Conservation (phyloP, 2,888 invertebrate species). For the Cephus runcator region DNA sequence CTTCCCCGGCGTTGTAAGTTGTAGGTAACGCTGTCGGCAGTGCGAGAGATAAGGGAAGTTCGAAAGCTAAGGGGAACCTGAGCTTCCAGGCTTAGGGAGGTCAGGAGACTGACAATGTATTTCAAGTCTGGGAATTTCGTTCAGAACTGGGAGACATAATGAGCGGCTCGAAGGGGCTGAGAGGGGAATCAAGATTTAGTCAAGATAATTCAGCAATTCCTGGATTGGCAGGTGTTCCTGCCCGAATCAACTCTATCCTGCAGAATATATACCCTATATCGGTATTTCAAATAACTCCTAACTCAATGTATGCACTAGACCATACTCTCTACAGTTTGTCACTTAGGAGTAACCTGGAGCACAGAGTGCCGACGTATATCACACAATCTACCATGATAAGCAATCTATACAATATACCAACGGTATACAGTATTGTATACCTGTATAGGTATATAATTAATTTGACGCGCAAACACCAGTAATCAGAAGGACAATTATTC, state of each 20-base stretch:
- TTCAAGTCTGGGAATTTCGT: slow-evolving; percentile 15
- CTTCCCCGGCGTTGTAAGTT: slow-evolving; percentile 9
- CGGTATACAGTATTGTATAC: background rate
- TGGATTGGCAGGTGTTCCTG: background rate
- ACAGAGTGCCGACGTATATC: background rate
- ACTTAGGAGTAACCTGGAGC: slow-evolving; percentile 23
- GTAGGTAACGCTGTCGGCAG: background rate
- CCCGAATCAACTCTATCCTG: background rate
- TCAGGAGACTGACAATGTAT: slow-evolving; percentile 22
- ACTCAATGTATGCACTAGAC: slow-evolving; percentile 32
- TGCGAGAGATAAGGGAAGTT: slow-evolving; percentile 1
- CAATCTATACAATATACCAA: background rate
- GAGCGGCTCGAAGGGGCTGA: background rate
- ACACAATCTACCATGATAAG: background rate
- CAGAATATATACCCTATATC: background rate
- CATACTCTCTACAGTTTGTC: slow-evolving; percentile 35
- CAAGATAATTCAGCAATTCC: background rate
- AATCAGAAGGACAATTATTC: no score
- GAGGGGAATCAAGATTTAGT: background rate
- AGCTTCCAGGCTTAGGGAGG: slow-evolving; percentile 11
- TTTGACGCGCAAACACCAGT: no score
- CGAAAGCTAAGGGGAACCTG: background rate
- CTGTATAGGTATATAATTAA: background rate
- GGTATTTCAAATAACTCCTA: slow-evolving; percentile 12
- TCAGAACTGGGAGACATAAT: background rate